These are phyloP conservation scores for Leptarthrus brevirostris DNA, from an alignment of 2,888 invertebrate species.

Conservation along the genomic window DNA sequence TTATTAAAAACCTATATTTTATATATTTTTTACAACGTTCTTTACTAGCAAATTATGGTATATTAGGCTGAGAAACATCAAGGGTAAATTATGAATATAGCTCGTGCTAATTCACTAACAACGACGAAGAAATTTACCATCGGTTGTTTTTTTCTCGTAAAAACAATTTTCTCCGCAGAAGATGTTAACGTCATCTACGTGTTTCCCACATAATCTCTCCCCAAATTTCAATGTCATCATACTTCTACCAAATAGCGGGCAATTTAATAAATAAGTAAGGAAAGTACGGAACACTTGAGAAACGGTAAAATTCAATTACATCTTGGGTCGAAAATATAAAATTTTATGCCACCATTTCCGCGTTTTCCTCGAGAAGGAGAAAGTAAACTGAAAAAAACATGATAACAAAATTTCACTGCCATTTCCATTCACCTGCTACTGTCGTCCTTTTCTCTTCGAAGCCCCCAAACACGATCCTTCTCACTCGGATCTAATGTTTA, in stretches of 20 bases:
- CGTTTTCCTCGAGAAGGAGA: not conserved
- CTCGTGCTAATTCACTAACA: too few species aligned
- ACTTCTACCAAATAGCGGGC: constrained; percentile 2
- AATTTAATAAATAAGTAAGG: constrained; percentile 39
- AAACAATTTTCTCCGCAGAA: too few species aligned
- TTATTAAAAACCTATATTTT: too few species aligned
- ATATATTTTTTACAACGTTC: too few species aligned
- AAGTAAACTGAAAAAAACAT: constrained; percentile 36
- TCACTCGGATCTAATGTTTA: constrained; percentile 48
- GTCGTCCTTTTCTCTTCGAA: constrained; percentile 23
- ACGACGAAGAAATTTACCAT: too few species aligned
- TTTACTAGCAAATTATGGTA: too few species aligned
- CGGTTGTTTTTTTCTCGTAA: too few species aligned
- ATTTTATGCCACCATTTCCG: constrained; percentile 49
- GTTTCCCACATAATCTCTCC: too few species aligned
- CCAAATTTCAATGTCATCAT: not conserved
- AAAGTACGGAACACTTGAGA: constrained; percentile 17
- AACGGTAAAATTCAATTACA: constrained; percentile 51
- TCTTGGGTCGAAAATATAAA: constrained; percentile 51
- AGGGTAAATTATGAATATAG: too few species aligned
- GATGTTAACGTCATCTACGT: too few species aligned
- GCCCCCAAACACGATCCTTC: constrained; percentile 11
- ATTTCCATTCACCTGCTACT: constrained; percentile 28
- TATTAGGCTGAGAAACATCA: too few species aligned
- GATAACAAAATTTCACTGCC: constrained; percentile 43